Evolutionary conservation across 1,140 invertebrate species (phyloP).

Genomic region (Drosophila setifemur): DNA sequence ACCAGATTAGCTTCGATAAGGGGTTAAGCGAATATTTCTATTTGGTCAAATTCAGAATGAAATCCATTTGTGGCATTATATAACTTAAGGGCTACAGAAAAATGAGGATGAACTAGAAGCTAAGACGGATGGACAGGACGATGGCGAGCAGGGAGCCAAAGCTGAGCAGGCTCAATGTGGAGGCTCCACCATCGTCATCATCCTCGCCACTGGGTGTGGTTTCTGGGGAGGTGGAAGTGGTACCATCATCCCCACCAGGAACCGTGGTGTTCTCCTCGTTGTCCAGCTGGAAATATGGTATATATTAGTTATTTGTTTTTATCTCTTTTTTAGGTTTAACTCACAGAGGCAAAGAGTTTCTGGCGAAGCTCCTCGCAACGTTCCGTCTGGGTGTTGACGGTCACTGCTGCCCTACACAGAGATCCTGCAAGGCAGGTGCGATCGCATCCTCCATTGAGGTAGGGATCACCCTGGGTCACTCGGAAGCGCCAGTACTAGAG

Average conservation of each 20-base stretch:
- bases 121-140: slow-evolving; percentile 38
- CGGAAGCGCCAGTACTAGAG: slow-evolving; percentile 82
- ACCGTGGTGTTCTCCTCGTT: slow-evolving; percentile 27
- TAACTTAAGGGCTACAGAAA: slow-evolving; percentile 39
- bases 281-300: slow-evolving; percentile 46
- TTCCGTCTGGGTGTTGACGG: slow-evolving; percentile 83
- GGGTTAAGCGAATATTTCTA: slow-evolving; percentile 42
- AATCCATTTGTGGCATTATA: slow-evolving; percentile 56
- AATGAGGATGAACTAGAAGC: slow-evolving; percentile 20
- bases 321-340: neutral
- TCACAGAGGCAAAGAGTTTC: slow-evolving; percentile 57
- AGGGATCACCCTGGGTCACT: slow-evolving; percentile 85
- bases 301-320: neutral
- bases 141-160: slow-evolving; percentile 47
- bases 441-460: slow-evolving; percentile 84
- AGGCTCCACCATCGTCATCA: slow-evolving; percentile 22
- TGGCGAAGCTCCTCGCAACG: slow-evolving; percentile 84
- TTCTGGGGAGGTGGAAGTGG: neutral
- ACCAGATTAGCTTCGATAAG: slow-evolving; percentile 27
- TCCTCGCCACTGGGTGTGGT: neutral
- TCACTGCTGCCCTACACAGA: slow-evolving; percentile 85
- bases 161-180: slow-evolving; percentile 38
- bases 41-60: slow-evolving; percentile 36
- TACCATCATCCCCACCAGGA: neutral
- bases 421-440: slow-evolving; percentile 84